These are phyloP conservation scores for Chaenogobius annularis DNA, from an alignment of 2,113 vertebrate species.

Conservation along the genomic window DNA sequence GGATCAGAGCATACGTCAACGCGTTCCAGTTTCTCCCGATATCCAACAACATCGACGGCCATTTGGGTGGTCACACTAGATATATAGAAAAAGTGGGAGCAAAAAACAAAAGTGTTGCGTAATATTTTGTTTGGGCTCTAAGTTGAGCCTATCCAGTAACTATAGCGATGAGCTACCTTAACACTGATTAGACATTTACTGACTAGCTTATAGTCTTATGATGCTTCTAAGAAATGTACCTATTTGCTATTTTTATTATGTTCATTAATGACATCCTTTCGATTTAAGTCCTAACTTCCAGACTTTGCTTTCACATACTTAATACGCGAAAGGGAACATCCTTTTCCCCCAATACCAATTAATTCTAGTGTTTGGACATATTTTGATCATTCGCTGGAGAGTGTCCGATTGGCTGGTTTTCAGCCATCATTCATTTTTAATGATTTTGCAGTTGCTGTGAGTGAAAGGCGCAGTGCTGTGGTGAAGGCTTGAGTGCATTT, in stretches of 20 bases:
- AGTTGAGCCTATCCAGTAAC: no score
- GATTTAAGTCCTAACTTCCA: background rate
- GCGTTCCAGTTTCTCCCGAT: no score
- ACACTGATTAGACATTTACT: background rate
- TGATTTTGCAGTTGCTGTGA: no score
- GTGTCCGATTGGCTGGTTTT: background rate
- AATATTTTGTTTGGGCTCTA: no score
- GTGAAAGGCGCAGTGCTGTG: background rate
- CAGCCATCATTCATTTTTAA: background rate
- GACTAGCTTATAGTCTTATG: background rate
- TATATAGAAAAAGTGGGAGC: no score
- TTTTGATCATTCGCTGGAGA: background rate
- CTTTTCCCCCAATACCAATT: background rate
- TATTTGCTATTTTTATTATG: no score
- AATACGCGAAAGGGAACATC: background rate
- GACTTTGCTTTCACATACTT: slow-evolving; percentile 10
- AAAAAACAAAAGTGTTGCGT: no score
- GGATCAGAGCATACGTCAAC: no score
- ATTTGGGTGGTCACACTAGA: no score
- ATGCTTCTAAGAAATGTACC: background rate
- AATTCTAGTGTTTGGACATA: slow-evolving; percentile 5
- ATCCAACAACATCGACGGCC: no score
- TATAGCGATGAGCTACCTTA: no score
- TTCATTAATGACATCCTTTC: background rate
- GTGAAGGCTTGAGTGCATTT: background rate